Evolutionary conservation across 37 sponge, comb jelly and placozoan species (phyloP), one percentile per base, ranked within the genome.

Genomic region (Oscarella lobularis): DNA sequence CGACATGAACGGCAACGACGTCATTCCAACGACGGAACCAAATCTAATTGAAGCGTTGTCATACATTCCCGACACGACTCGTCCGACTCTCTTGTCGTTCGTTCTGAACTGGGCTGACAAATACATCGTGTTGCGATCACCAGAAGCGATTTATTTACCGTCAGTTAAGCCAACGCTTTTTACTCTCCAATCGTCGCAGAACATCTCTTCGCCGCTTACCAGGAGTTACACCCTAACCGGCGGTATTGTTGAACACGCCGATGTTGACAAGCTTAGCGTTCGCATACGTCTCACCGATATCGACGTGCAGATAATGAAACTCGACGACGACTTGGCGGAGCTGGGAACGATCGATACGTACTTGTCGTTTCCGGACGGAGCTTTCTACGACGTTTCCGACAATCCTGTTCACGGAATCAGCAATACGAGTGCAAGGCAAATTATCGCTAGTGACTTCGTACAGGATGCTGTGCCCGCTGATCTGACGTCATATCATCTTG

Each of bases 61-160:
- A 2, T 80, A 86, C 36, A n/a, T 65, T 39, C 81, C 78, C 3
- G 95, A 94, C 77, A 75, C 69, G 30, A 94, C 95, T 3, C 31
- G 54, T 0, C 95, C 95, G n/a, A 33, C 2, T 1, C 73, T 94
- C 0, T 39, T 31, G 3, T 66, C 35, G 1, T 94, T 87, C 79
- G 74, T 73, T 30, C 40, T 89, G 14, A 39, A 83, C 39, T 74
- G 87, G 33, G 41, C 40, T 1, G 34, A 67, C 41, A 94, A 94
- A 65, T 77, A 74, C 3, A 31, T 94, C 68, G 85, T 76, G n/a
- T 74, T 94, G 31, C 41, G 77, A 27, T 71, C 95, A 27, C 73
- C 85, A 41, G 95, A 94, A 70, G 89, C 95, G 36, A 83, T 94
- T 29, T 77, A 81, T 65, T 79, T 94, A 5, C 75, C 82, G 2